Conservation (phyloP, 2,113 vertebrate genomes). For the Zosterops lateralis region DNA sequence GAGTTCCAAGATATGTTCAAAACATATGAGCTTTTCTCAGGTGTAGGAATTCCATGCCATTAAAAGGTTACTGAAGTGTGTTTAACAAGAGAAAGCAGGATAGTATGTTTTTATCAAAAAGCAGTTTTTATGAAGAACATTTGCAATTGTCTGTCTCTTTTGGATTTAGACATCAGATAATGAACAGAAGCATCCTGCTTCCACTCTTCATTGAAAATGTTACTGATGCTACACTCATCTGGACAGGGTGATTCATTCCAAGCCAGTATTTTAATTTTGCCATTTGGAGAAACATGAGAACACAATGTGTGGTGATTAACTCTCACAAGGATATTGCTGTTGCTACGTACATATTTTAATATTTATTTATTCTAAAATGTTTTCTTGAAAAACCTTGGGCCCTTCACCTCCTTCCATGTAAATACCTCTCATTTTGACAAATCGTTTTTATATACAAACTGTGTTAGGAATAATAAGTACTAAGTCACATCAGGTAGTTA, state of each 20-base stretch:
- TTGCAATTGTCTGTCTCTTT: background rate
- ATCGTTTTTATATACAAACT: background rate
- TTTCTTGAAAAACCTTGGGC: background rate
- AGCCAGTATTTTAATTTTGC: background rate
- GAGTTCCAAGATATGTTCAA: background rate
- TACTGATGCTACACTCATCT: background rate
- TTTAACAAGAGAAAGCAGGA: background rate
- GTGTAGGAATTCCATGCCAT: background rate
- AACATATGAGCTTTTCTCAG: background rate
- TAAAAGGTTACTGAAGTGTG: background rate
- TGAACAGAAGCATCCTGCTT: background rate
- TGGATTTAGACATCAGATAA: background rate
- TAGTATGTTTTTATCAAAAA: background rate
- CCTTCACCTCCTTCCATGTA: background rate
- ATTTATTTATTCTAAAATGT: background rate
- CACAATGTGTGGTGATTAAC: background rate
- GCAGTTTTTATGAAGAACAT: background rate
- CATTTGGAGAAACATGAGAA: background rate
- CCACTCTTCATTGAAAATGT: background rate
- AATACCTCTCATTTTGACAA: background rate
- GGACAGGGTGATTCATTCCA: background rate
- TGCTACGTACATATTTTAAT: background rate
- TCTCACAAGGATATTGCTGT: background rate
- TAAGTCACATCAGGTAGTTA: background rate
- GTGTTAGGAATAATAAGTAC: background rate